Percentiles rank a stretch among this genome's conserved stretches.
phyloP scores from a whole-genome alignment of 1,140 invertebrate species.

The Samia ricini region DNA sequence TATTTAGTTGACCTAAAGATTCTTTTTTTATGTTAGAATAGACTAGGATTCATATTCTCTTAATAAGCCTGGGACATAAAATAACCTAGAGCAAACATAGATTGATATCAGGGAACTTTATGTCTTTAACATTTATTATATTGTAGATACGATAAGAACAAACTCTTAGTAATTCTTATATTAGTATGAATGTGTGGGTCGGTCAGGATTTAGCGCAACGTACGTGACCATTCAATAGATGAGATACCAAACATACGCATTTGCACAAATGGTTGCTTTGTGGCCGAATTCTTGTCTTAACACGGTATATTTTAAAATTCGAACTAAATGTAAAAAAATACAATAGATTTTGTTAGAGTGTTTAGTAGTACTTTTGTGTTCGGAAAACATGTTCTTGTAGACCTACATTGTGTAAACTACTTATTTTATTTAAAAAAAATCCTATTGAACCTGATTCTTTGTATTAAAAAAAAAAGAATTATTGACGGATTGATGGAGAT shows the following conservation, averaged over 20 bases:
- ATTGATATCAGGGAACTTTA: slow-evolving; percentile 18
- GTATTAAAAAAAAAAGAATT: too few species aligned
- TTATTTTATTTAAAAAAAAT: too few species aligned
- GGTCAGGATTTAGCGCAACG: slow-evolving; percentile 31
- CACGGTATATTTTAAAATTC: neutral
- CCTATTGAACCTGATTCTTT: too few species aligned
- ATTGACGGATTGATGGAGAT: too few species aligned
- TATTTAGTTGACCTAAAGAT: too few species aligned
- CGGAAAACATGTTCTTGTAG: neutral
- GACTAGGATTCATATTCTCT: too few species aligned
- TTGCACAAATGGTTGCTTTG: slow-evolving; percentile 31
- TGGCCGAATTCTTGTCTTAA: slow-evolving; percentile 11
- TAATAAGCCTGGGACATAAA: too few species aligned
- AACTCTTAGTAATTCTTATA: slow-evolving; percentile 14
- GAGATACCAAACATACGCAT: slow-evolving; percentile 26
- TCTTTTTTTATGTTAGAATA: too few species aligned
- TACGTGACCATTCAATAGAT: slow-evolving; percentile 50
- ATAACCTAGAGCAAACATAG: too few species aligned
- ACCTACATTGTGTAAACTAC: too few species aligned
- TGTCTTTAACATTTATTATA: slow-evolving; percentile 18
- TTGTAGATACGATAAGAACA: slow-evolving; percentile 15
- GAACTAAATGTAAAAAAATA: neutral
- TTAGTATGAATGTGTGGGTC: slow-evolving; percentile 27
- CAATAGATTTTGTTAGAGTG: neutral
- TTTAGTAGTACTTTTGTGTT: neutral